Evolutionary conservation across 2,797 vertebrate genomes (phyloP).

Genomic region (Falco berigora): DNA sequence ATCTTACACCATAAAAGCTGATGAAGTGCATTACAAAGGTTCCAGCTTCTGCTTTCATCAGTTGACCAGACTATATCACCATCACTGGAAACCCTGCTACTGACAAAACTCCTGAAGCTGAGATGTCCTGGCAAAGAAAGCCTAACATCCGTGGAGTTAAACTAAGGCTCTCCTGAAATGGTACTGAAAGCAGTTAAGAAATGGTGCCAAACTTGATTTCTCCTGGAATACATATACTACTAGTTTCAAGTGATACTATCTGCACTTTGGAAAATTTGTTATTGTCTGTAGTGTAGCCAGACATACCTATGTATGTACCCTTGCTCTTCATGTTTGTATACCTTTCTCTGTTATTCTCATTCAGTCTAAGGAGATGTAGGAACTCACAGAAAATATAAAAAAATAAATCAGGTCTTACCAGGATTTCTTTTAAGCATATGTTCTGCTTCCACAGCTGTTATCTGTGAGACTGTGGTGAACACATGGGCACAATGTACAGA

Average conservation of each 20-base stretch:
- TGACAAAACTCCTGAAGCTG: not conserved
- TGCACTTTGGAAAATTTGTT: not conserved
- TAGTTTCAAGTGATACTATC: not conserved
- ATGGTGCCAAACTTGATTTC: not conserved
- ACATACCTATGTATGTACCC: not conserved
- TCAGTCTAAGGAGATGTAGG: not conserved
- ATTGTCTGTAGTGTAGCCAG: not conserved
- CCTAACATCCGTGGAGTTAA: not conserved
- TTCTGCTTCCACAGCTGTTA: slow-evolving; percentile 91
- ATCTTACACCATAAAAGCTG: not conserved
- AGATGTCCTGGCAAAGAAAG: not conserved
- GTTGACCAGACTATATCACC: not conserved
- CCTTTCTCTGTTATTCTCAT: not conserved
- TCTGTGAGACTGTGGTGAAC: slow-evolving; percentile 94
- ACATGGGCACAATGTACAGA: slow-evolving; percentile 90
- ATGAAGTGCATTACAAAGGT: not conserved
- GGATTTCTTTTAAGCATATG: slow-evolving; percentile 91
- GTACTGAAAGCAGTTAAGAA: not conserved
- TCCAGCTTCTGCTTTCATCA: not conserved
- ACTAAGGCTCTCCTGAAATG: not conserved
- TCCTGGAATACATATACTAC: not conserved
- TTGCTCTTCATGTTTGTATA: not conserved
- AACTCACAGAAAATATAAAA: not conserved
- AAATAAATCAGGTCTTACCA: slow-evolving; percentile 71
- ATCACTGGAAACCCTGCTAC: not conserved